Conservation (phyloP, 1,140 invertebrate genomes). For the Cataglyphis hispanica region DNA sequence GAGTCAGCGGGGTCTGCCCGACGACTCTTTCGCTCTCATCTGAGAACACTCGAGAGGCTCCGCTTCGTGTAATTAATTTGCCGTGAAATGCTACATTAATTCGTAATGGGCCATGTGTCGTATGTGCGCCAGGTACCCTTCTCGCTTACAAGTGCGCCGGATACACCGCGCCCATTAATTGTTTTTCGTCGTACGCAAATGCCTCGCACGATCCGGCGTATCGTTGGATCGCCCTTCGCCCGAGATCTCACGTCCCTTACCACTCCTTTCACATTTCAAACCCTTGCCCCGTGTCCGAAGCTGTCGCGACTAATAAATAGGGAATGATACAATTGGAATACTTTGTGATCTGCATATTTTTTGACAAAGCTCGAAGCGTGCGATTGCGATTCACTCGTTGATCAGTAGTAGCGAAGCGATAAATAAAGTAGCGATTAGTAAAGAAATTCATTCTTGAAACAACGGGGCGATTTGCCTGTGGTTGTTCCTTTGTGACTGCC, state of each 20-base stretch:
- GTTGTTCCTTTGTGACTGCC: conserved; percentile 22
- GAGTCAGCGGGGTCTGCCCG: conserved; percentile 79
- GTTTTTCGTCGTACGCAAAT: conserved; percentile 63
- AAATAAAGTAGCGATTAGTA: neutral
- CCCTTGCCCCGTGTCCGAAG: neutral
- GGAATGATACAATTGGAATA: conserved; percentile 36
- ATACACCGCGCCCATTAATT: conserved; percentile 68
- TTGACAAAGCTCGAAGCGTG: neutral
- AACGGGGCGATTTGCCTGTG: neutral
- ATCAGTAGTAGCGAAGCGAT: neutral
- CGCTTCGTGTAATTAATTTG: conserved; percentile 83
- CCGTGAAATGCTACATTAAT: conserved; percentile 84
- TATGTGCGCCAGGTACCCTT: conserved; percentile 76
- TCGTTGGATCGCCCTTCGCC: conserved; percentile 28
- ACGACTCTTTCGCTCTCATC: conserved; percentile 68
- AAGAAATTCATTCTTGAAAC: neutral
- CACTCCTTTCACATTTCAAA: conserved; percentile 1
- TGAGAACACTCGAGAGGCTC: conserved; percentile 80
- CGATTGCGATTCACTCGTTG: conserved; percentile 18
- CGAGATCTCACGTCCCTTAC: neutral
- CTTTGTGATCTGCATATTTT: conserved; percentile 33
- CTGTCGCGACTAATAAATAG: conserved; percentile 23
- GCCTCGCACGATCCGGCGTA: conserved; percentile 47
- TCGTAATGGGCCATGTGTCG: conserved; percentile 84
- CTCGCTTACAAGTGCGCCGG: conserved; percentile 74